phyloP scores from a whole-genome alignment of 2,888 invertebrate genomes.

The Drosophila prolongata region DNA sequence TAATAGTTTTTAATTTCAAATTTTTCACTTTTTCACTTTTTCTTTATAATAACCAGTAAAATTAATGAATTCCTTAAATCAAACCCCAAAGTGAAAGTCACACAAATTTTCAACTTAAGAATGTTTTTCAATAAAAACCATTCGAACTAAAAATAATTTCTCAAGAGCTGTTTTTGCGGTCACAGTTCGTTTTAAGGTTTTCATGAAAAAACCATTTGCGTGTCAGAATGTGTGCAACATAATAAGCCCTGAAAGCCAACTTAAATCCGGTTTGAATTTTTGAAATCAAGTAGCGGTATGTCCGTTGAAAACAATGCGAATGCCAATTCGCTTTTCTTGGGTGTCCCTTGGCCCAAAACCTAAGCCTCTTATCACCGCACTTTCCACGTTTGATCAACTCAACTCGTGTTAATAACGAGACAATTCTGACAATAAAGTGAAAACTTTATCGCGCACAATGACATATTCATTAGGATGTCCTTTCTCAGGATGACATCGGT shows the following conservation, averaged over 20 bases:
- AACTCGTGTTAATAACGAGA: conserved; percentile 40
- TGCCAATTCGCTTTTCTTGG: conserved; percentile 21
- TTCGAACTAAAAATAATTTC: neutral
- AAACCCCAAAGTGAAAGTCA: neutral
- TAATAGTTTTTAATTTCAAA: too few species aligned
- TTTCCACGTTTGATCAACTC: conserved; percentile 44
- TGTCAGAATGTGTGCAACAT: conserved; percentile 28
- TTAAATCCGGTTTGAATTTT: conserved; percentile 29
- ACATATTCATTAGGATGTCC: conserved; percentile 55
- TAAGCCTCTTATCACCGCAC: conserved; percentile 39
- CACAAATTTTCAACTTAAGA: neutral
- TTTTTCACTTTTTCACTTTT: too few species aligned
- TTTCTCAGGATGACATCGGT: conserved; percentile 54
- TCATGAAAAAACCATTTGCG: conserved; percentile 15
- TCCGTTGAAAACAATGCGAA: conserved; percentile 35
- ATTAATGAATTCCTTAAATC: neutral
- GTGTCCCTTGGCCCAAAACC: conserved; percentile 11
- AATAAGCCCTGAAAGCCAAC: conserved; percentile 13
- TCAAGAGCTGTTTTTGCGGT: conserved; percentile 12
- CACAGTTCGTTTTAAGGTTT: conserved; percentile 1
- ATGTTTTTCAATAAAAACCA: neutral
- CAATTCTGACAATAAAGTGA: conserved; percentile 50
- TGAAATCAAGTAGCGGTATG: conserved; percentile 19
- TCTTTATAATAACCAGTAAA: too few species aligned
- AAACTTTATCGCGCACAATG: conserved; percentile 49